Evolutionary conservation across 1,140 invertebrate genomes (phyloP), one percentile per base, ranked within the genome.

Genomic region (Heliothis subflexa): DNA sequence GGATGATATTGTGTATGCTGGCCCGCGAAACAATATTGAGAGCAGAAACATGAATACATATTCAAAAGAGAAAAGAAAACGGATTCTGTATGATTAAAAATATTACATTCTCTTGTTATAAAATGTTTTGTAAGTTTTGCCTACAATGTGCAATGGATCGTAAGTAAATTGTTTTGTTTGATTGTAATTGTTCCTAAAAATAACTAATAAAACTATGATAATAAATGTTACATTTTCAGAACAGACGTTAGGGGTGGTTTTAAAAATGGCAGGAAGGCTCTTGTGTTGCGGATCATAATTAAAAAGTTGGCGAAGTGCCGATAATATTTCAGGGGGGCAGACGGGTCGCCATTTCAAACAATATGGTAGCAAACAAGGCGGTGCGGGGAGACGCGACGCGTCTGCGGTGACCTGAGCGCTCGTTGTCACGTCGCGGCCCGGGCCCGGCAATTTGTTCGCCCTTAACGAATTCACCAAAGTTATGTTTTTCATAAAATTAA

Each of bases 401-500:
- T 77, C 78, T 82, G 83, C 77, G 82, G 87, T 85, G 90, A 89
- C 85, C 87, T 88, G 88, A 90, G 83, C 84, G 86, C 83, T 85
- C 86, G 86, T 88, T 88, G 90, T 90, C 89, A 90, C 89, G 85
- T 88, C 87, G 85, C 82, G 79, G 84, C 79, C 64, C 81, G 79
- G 78, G 80, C 85, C 82, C 12, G 79, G 81, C 86, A 89, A 90
- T 88, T 90, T 92, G 87, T 91, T 84, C 82, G 79, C 81, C 85
- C 86, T 84, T 87, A 91, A 89, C 89, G 81, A 90, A 86, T 91
- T 88, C 84, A 52, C 83, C 75, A 81, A 88, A 88, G 79, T 88
- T 86, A 89, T 88, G 85, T 87, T 88, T 89, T 87, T 87, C 86
- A 85, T 86, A 86, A 81, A 88, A 89, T 88, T 88, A 88, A 89